Evolutionary conservation across 2,113 vertebrate species (phyloP).

Genomic region (Saguinus midas): DNA sequence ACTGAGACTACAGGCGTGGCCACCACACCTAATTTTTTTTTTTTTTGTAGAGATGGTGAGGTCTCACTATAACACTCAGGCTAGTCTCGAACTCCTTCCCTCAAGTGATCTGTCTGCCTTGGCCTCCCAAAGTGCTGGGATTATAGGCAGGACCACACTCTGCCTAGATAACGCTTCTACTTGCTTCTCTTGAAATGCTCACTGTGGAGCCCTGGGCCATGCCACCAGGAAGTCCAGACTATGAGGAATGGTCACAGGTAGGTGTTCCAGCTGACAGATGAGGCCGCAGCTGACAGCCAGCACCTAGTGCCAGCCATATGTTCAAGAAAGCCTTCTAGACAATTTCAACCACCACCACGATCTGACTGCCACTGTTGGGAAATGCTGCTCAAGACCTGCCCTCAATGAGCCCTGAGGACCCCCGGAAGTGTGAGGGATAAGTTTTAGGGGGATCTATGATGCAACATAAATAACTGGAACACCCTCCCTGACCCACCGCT

Average conservation of each 20-base stretch:
- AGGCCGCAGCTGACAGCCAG: background rate
- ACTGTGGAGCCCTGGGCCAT: background rate
- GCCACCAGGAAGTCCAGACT: background rate
- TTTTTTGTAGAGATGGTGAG: too few species aligned
- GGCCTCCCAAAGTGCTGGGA: too few species aligned
- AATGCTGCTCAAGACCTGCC: background rate
- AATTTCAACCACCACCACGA: background rate
- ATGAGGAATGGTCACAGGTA: background rate
- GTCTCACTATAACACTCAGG: too few species aligned
- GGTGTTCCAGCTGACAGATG: background rate
- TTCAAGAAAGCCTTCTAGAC: background rate
- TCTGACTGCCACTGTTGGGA: background rate
- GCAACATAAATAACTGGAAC: background rate
- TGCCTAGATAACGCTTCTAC: too few species aligned
- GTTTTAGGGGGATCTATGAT: background rate
- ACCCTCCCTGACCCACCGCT: too few species aligned
- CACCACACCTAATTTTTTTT: too few species aligned
- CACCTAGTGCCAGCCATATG: rapidly evolving
- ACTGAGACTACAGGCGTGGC: too few species aligned
- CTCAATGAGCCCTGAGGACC: background rate
- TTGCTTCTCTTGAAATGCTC: background rate
- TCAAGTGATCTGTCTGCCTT: too few species aligned
- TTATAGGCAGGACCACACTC: too few species aligned
- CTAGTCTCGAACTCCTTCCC: too few species aligned
- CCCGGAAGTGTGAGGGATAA: background rate